phyloP scores from a whole-genome alignment of 2,888 invertebrate species.

The Carpatolechia fugitivella region DNA sequence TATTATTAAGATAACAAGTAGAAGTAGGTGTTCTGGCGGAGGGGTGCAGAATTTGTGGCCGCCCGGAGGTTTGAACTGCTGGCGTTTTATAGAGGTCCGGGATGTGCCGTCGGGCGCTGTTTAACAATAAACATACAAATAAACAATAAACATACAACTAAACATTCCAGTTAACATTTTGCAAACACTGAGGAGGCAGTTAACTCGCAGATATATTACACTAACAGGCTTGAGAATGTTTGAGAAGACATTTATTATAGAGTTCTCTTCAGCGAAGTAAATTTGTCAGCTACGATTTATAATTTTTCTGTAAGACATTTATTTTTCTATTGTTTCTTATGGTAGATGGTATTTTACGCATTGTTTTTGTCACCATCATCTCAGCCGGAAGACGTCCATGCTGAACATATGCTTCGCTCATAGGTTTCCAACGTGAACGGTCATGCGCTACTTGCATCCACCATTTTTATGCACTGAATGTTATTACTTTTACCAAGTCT shows the following conservation, averaged over 20 bases:
- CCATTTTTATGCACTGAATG: too few relatives aligned
- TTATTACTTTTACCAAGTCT: too few relatives aligned
- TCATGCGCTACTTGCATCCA: too few relatives aligned
- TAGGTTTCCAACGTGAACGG: too few relatives aligned
- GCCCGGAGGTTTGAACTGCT: not conserved
- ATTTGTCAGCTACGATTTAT: too few relatives aligned
- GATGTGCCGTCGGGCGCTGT: not conserved
- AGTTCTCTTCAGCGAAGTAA: too few relatives aligned
- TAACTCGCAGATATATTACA: not conserved
- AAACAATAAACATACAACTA: not conserved
- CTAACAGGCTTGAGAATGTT: not conserved
- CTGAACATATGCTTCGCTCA: too few relatives aligned
- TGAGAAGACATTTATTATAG: not conserved
- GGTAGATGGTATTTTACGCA: too few relatives aligned
- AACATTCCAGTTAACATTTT: not conserved
- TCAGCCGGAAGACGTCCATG: too few relatives aligned
- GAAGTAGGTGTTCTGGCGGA: not conserved
- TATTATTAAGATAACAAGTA: not conserved
- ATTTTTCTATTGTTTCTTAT: too few relatives aligned
- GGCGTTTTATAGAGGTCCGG: not conserved
- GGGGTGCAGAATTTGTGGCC: slow-evolving; percentile 2
- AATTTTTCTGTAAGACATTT: too few relatives aligned
- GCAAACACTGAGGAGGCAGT: not conserved
- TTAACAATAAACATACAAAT: not conserved
- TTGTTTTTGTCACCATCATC: too few relatives aligned